Conservation (phyloP, 1,140 invertebrate genomes). For the Berghia stephanieae region DNA sequence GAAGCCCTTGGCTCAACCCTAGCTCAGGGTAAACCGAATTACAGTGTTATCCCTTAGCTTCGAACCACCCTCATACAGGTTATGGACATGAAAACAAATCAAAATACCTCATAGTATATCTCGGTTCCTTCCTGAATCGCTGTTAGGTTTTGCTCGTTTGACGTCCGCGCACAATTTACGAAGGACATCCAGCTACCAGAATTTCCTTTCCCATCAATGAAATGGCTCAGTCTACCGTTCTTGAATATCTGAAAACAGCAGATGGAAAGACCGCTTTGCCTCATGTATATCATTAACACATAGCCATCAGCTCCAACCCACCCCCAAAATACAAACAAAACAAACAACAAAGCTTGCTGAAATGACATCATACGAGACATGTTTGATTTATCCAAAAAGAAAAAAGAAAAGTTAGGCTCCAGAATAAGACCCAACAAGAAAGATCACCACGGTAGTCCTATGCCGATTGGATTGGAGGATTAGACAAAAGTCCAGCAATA, state of each 20-base stretch:
- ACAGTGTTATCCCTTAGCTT: too few species aligned
- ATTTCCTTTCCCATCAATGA: slow-evolving; percentile 60
- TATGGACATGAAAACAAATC: background rate
- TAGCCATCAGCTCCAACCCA: background rate
- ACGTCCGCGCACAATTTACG: slow-evolving; percentile 65
- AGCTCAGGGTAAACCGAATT: too few species aligned
- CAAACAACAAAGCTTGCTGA: background rate
- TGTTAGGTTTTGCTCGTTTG: slow-evolving; percentile 63
- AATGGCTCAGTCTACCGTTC: slow-evolving; percentile 65
- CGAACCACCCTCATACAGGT: background rate
- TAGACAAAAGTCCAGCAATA: too few species aligned
- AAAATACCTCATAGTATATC: slow-evolving; percentile 63
- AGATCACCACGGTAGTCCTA: too few species aligned
- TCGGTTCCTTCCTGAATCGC: slow-evolving; percentile 60
- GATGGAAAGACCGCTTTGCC: slow-evolving; percentile 1
- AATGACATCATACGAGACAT: background rate
- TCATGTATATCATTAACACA: background rate
- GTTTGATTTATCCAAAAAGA: background rate
- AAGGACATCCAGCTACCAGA: slow-evolving; percentile 65
- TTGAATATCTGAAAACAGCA: slow-evolving; percentile 57
- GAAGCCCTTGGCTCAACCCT: too few species aligned
- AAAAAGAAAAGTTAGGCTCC: too few species aligned
- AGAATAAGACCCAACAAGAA: too few species aligned
- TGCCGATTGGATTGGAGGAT: too few species aligned
- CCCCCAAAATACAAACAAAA: background rate